Evolutionary conservation across 2,113 vertebrate species (phyloP), one percentile per base, ranked within the genome.

Genomic region (Miniopterus natalensis): DNA sequence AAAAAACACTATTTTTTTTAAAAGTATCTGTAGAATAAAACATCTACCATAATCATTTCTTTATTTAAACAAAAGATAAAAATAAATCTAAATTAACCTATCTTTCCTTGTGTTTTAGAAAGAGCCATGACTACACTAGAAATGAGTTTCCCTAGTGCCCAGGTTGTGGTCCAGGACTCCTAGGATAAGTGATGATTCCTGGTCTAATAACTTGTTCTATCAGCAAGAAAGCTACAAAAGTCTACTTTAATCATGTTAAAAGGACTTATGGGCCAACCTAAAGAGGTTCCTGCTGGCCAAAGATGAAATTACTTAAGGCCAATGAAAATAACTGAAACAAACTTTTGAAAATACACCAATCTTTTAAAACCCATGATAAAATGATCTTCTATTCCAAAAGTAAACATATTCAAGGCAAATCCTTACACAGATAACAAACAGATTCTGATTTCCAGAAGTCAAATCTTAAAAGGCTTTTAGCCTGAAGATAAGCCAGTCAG

Each of bases 91-190:
- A 79, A 71, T 49, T 77, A 71, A 63, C 20, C 63, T 51, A 79
- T 29, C 25, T 78, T 85, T 53, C 45, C 36, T 53, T 66, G 51
- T 85, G 36, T 66, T 88, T 88, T 77, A 84, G 13, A 90, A 94
- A 89, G 25, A 51, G 4, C 18, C 18, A 77, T 14, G 40, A 66
- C 51, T 51, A 90, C 13, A 75, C 11, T 57, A 74, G n/a, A 94
- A 81, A 88, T 36, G 31, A 79, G 18, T 8, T 40, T 6, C 18
- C 45, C n/a, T 47, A 83, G 3, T 45, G 5, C 1, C 40, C 29
- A 75, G 17, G 47, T 12, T 66, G 12, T 65, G 6, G 8, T 59
- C 49, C 9, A 63, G 13, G 47, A 57, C 21, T 68, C 15, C 70
- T 49, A 27, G 55, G 23, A 86, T 15, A 89, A 49, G 17, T 31